Evolutionary conservation across 2,113 vertebrate species (phyloP), one percentile per base, ranked within the genome.

Genomic region (Pardalotus punctatus): DNA sequence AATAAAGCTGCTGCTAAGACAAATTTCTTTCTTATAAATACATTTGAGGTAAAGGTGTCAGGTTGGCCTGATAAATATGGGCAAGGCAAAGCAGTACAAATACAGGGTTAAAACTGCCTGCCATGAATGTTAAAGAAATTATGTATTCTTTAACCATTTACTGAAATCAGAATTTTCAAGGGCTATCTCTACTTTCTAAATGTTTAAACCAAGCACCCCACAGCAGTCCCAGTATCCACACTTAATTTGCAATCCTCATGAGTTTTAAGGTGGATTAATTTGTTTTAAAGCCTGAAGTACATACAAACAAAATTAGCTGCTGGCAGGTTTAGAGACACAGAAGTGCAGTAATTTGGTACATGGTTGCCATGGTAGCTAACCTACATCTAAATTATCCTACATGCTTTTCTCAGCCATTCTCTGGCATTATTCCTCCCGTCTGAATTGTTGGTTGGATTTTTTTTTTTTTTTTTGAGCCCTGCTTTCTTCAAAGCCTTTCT

Each of bases 301-400:
- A 9, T 14, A 14, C 12, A 70, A 93, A 88, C 33, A 77, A 45
- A 94, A 93, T 89, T 64, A 86, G 58, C 67, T 90, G 72, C 83
- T 74, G 69, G 80, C 56, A 86, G 79, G 82, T 92, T 92, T 73
- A 81, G 71, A 96, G 72, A 74, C n/a, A 78, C 14, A 51, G n/a
- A 86, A 94, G 56, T 50, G 56, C 61, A 65, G 48, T 67, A 86
- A 86, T 93, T 88, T 92, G 88, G 88, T 53, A 92, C 51, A 23
- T 1, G 43, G 96, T 95, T 97, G 90, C 80, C 80, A 93, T 93
- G 92, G 92, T 76, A 96, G 92, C 93, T 96, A 94, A 95, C 86
- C 93, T 94, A 90, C 79, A 86, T 88, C 80, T 84, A 64, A 88
- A 84, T 93, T 62, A 83, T 60, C 43, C 38, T 33, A 17, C 12